These are phyloP conservation scores for Leptocoma aspasia DNA, from an alignment of 2,113 vertebrate species.

Conservation along the genomic window DNA sequence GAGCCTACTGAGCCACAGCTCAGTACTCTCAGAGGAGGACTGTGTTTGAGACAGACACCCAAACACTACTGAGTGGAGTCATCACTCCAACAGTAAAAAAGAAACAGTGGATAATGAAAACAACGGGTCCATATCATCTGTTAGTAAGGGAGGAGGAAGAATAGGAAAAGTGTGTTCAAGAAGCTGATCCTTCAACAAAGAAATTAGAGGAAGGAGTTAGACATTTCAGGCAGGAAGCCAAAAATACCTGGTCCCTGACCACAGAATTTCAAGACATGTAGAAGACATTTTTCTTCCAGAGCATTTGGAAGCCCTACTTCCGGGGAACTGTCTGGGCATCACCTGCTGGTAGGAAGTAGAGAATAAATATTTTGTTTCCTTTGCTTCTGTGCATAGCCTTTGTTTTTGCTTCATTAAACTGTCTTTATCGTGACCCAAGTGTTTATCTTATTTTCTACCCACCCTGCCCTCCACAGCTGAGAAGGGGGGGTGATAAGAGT, in stretches of 20 bases:
- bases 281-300: neutral
- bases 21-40: neutral
- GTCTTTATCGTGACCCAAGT: neutral
- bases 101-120: neutral
- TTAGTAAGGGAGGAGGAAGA: neutral
- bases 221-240: neutral
- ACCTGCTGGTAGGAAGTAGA: neutral
- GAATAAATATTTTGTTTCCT: neutral
- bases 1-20: neutral
- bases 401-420: neutral
- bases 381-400: neutral
- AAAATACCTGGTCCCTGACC: neutral
- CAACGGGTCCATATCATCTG: accelerated
- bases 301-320: neutral
- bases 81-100: neutral
- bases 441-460: neutral
- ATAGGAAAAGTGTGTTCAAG: neutral
- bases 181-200: neutral
- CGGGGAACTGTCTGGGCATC: neutral
- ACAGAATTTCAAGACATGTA: neutral
- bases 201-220: neutral
- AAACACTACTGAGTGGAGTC: neutral
- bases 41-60: neutral
- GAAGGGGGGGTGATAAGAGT: neutral
- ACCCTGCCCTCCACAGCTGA: neutral